These are phyloP conservation scores for Hemiscyllium ocellatum DNA, from an alignment of 2,113 vertebrate species.

Conservation along the genomic window DNA sequence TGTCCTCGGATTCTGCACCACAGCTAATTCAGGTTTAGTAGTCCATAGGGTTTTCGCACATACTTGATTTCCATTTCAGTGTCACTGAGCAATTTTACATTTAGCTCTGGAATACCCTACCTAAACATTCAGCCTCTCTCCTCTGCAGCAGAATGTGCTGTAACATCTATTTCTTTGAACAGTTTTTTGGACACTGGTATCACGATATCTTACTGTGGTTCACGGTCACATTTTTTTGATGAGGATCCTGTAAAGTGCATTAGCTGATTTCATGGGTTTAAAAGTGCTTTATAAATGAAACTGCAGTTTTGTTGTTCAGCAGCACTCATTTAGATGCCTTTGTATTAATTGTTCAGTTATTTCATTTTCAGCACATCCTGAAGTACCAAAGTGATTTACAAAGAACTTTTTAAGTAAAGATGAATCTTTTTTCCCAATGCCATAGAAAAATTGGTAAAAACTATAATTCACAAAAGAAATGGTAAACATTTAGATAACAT, in stretches of 20 bases:
- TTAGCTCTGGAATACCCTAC: not conserved
- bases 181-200: not conserved
- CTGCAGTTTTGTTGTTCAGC: not conserved
- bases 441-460: not conserved
- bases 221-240: not conserved
- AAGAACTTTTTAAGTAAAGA: not conserved
- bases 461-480: not conserved
- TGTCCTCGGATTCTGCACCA: not conserved
- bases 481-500: not conserved
- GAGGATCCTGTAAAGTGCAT: not conserved
- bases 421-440: not conserved
- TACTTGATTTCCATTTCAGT: not conserved
- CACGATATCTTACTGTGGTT: not conserved
- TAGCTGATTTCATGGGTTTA: not conserved
- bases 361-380: not conserved
- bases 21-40: not conserved
- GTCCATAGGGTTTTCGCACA: not conserved
- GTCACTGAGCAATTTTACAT: not conserved
- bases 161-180: not conserved
- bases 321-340: not conserved
- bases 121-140: not conserved
- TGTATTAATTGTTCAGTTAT: not conserved
- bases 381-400: not conserved
- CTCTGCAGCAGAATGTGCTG: not conserved
- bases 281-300: not conserved